Percentiles rank a stretch among this genome's conserved stretches.
phyloP scores from a whole-genome alignment of 2,888 invertebrate genomes.

The Drosophila infuscata region DNA sequence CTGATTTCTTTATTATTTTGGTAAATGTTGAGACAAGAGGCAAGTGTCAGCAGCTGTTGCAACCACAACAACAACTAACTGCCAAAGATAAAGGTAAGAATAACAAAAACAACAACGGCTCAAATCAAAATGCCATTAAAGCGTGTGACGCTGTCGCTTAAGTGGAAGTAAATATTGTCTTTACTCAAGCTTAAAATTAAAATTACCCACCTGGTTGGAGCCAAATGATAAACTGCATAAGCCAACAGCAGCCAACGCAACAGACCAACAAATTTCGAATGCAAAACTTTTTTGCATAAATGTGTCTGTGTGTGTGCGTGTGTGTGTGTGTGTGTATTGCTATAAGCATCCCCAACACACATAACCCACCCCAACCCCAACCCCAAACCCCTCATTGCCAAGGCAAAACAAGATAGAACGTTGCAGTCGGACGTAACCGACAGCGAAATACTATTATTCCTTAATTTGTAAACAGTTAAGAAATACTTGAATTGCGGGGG shows the following conservation, averaged over 20 bases:
- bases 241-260: slow-evolving; percentile 60
- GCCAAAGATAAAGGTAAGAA: slow-evolving; percentile 24
- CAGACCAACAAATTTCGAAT: slow-evolving; percentile 76
- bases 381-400: background rate
- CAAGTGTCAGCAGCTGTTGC: slow-evolving; percentile 57
- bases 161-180: slow-evolving; percentile 82
- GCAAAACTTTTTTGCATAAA: slow-evolving; percentile 75
- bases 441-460: too few relatives aligned
- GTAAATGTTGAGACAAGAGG: slow-evolving; percentile 21
- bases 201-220: slow-evolving; percentile 77
- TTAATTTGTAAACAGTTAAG: too few relatives aligned
- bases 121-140: slow-evolving; percentile 82
- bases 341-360: background rate
- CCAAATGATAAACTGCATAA: slow-evolving; percentile 82
- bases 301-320: slow-evolving; percentile 38
- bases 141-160: slow-evolving; percentile 73
- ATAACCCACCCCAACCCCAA: too few relatives aligned
- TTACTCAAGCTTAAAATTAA: slow-evolving; percentile 83
- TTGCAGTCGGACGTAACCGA: too few relatives aligned
- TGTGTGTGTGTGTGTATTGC: slow-evolving; percentile 16
- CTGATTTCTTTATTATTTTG: slow-evolving; percentile 23
- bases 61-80: slow-evolving; percentile 14
- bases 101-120: slow-evolving; percentile 28
- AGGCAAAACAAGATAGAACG: too few relatives aligned
- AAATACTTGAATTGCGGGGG: too few relatives aligned